Percentiles rank a stretch among this genome's conserved stretches.
These are phyloP conservation scores for Sipha maydis DNA, from an alignment of 2,888 invertebrate genomes.

Conservation along the genomic window DNA sequence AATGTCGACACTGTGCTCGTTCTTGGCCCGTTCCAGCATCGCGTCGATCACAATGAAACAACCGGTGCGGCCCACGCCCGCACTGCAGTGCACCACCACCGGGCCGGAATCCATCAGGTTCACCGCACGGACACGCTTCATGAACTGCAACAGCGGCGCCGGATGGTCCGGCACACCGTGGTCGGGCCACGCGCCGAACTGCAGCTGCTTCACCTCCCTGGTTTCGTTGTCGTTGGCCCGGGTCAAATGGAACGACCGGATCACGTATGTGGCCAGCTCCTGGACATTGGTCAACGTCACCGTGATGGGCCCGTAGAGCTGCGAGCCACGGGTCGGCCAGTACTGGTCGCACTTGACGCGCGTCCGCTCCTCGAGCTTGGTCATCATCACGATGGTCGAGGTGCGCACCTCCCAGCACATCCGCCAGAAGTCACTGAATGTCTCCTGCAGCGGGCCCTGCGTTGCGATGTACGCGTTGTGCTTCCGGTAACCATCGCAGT, in stretches of 20 bases:
- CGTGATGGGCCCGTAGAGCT: slow-evolving; percentile 94
- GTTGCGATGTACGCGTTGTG: slow-evolving; percentile 99
- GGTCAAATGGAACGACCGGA: slow-evolving; percentile 91
- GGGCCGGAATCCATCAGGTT: slow-evolving; percentile 73
- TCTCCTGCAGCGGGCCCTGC: slow-evolving; percentile 97
- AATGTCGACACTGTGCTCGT: slow-evolving; percentile 98
- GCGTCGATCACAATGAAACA: slow-evolving; percentile 99
- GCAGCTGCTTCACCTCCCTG: slow-evolving; percentile 95
- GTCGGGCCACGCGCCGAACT: slow-evolving; percentile 99
- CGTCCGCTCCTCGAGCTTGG: slow-evolving; percentile 95
- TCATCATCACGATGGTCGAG: slow-evolving; percentile 99
- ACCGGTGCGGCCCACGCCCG: slow-evolving; percentile 91
- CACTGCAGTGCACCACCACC: slow-evolving; percentile 69
- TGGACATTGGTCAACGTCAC: slow-evolving; percentile 94
- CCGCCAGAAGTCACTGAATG: slow-evolving; percentile 98
- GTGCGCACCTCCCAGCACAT: slow-evolving; percentile 99
- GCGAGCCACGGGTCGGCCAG: slow-evolving; percentile 95
- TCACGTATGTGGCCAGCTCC: slow-evolving; percentile 97
- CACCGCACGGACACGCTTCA: slow-evolving; percentile 89
- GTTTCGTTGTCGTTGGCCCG: slow-evolving; percentile 81
- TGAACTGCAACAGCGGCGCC: slow-evolving; percentile 96
- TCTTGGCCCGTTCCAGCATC: slow-evolving; percentile 95
- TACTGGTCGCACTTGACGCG: slow-evolving; percentile 98
- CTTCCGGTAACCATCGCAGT: slow-evolving; percentile 98
- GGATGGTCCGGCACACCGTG: slow-evolving; percentile 99